Percentiles rank a stretch among this genome's conserved stretches.
These are phyloP conservation scores for Ceratoteleas bidentatus DNA, from an alignment of 1,140 invertebrate genomes.

Conservation along the genomic window DNA sequence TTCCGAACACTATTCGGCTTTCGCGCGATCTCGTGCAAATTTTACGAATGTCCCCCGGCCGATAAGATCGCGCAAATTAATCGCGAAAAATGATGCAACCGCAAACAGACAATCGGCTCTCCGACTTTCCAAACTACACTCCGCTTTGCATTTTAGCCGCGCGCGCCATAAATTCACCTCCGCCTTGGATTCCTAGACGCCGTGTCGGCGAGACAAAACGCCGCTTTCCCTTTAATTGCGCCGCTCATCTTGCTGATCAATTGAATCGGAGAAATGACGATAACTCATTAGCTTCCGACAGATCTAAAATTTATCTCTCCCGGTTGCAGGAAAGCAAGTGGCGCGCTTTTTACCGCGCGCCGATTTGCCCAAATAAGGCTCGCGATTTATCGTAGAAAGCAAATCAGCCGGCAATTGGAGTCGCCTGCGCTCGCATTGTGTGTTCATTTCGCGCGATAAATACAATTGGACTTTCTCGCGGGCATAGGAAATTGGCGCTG, in stretches of 20 bases:
- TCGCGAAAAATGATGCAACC: background rate
- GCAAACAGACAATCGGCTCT: too few relatives aligned
- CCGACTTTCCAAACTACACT: too few relatives aligned
- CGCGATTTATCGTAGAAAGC: constrained; percentile 64
- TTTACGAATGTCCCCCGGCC: background rate
- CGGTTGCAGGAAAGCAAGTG: background rate
- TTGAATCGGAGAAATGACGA: constrained; percentile 24
- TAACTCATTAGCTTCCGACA: background rate
- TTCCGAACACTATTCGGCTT: constrained; percentile 8
- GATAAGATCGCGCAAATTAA: background rate
- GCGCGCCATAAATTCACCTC: too few relatives aligned
- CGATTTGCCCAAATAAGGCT: constrained; percentile 56
- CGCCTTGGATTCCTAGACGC: too few relatives aligned
- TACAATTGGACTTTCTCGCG: constrained; percentile 70
- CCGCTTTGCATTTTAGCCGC: too few relatives aligned
- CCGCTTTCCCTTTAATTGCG: constrained; percentile 33
- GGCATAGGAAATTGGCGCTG: constrained; percentile 66
- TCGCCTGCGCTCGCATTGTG: constrained; percentile 38
- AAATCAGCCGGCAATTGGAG: constrained; percentile 46
- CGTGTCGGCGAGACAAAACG: background rate
- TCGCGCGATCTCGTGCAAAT: background rate
- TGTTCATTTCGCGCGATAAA: constrained; percentile 69
- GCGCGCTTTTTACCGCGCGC: constrained; percentile 20
- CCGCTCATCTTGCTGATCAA: constrained; percentile 16
- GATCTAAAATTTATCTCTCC: background rate